Evolutionary conservation across 2,888 invertebrate genomes (phyloP).

Genomic region (Escarpia spicata): DNA sequence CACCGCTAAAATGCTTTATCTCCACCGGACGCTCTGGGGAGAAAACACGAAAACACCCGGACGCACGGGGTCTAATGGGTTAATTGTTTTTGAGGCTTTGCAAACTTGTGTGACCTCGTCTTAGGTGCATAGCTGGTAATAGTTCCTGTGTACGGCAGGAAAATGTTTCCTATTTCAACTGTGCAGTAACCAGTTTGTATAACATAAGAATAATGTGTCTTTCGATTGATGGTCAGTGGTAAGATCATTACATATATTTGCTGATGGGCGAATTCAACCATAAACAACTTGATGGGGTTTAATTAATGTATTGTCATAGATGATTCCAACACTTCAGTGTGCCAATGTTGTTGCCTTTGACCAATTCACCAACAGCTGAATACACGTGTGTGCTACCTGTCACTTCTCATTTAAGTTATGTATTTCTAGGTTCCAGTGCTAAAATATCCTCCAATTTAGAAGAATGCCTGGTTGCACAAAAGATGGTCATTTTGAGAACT

Average conservation of each 20-base stretch:
- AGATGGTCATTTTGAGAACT: background rate
- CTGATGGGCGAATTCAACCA: background rate
- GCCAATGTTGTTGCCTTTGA: background rate
- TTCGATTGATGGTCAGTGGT: background rate
- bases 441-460: background rate
- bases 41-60: too few relatives aligned
- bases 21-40: too few relatives aligned
- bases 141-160: too few relatives aligned
- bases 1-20: too few relatives aligned
- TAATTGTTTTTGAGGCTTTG: too few relatives aligned
- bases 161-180: background rate
- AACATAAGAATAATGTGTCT: too few relatives aligned
- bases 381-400: background rate
- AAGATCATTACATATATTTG: background rate
- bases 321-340: background rate
- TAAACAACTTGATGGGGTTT: background rate
- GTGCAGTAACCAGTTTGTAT: background rate
- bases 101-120: too few relatives aligned
- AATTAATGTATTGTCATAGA: background rate
- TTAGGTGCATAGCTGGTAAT: too few relatives aligned
- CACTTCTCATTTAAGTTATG: background rate
- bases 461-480: background rate
- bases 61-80: too few relatives aligned
- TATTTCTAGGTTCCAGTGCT: background rate
- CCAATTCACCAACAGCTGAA: background rate